Base-by-base conservation (phyloP, 2,888 invertebrate genomes). In the Panorpa germanica region DNA sequence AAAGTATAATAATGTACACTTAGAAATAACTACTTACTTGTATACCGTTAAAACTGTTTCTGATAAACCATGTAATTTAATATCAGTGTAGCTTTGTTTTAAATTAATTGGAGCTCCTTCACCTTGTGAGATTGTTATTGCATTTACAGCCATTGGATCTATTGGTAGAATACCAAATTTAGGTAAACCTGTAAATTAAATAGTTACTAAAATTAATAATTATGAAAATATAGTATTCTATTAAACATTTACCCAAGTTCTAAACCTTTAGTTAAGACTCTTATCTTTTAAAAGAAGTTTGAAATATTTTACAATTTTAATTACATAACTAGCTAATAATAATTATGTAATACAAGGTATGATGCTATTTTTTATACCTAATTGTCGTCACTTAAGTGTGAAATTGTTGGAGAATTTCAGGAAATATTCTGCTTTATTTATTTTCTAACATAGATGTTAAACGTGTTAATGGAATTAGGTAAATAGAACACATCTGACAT, bases 11-110 rank as follows among this genome's bases (percentile, higher is more conserved):
- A n/a, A n/a, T n/a, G n/a, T n/a, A n/a, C n/a, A n/a, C n/a, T n/a
- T n/a, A n/a, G n/a, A n/a, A n/a, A n/a, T n/a, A n/a, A n/a, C 7
- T 11, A 40, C 52, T 47, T 46, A 73, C 74, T 62, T 61, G 42
- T 67, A 66, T 36, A 56, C 51, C 0, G 61, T 55, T 2, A 74
- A 50, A 32, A 54, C 53, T 3, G 67, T 63, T 33, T 60, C 57
- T 0, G 74, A 70, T 9, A 77, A 53, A 3, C 76, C 73, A 33
- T 67, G 51, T n/a, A 77, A 51, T 39, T 65, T 61, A 35, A 75
- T 60, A 46, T 75, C 66, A 41, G 56, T 61, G 47, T 72, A 73
- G 43, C 64, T 60, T 50, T 77, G 78, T 9, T 60, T 55, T 28
- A 77, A 59, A 40, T 60, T 60, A 7, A 77, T 72, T 0, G 76